Evolutionary conservation across 2,888 invertebrate species (phyloP).

Genomic region (Eilema depressum): DNA sequence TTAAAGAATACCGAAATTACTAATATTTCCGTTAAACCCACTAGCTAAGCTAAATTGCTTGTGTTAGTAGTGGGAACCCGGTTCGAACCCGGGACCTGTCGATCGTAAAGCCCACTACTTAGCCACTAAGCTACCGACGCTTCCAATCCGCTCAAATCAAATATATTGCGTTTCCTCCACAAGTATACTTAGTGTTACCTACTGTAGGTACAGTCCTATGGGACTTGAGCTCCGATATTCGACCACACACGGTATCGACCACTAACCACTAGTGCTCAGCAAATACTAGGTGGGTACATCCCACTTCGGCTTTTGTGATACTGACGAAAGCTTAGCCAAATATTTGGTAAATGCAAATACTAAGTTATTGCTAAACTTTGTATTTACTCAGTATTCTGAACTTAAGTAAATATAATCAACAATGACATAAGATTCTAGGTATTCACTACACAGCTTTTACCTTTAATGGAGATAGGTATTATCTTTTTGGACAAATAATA

Average conservation of each 20-base stretch:
- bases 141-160: no score
- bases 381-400: neutral
- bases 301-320: neutral
- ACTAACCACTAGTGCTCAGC: constrained; percentile 27
- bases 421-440: neutral
- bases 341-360: constrained; percentile 7
- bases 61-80: no score
- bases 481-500: neutral
- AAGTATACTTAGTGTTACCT: neutral
- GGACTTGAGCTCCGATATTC: constrained; percentile 33
- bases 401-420: neutral
- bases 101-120: no score
- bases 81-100: no score
- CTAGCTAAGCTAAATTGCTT: no score
- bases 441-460: neutral
- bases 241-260: constrained; percentile 38
- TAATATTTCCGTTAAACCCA: no score
- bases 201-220: neutral
- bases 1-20: no score
- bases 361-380: neutral
- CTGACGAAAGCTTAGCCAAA: neutral
- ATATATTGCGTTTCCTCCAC: neutral
- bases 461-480: no score
- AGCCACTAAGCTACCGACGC: no score
- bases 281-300: constrained; percentile 22